These are phyloP conservation scores for Volucella bombylans DNA, from an alignment of 2,888 invertebrate species.

Conservation along the genomic window DNA sequence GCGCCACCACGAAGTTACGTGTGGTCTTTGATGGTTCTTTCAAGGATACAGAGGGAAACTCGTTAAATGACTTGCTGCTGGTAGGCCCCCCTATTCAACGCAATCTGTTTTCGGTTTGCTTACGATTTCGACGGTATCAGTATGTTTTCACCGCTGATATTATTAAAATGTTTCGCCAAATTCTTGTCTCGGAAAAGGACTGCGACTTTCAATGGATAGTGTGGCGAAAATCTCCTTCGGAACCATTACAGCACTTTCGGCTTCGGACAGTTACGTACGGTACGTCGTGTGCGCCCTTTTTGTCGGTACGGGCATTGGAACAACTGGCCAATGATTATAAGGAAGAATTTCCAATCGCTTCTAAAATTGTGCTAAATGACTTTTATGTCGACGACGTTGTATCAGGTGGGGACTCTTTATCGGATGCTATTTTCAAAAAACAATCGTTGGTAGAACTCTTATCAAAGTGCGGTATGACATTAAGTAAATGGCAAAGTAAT, in stretches of 20 bases:
- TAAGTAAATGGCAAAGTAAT: constrained; percentile 13
- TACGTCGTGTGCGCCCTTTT: constrained; percentile 12
- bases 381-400: constrained; percentile 24
- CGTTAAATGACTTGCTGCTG: neutral
- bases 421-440: neutral
- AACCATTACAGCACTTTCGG: neutral
- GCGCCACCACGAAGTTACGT: constrained; percentile 61
- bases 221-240: constrained; percentile 5
- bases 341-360: constrained; percentile 2
- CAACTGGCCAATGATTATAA: constrained; percentile 12
- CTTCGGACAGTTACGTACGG: constrained; percentile 22
- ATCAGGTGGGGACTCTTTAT: neutral
- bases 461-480: neutral
- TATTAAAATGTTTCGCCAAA: constrained; percentile 27
- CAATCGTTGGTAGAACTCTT: neutral
- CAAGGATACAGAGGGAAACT: neutral
- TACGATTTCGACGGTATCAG: constrained; percentile 5
- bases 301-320: constrained; percentile 7
- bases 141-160: constrained; percentile 16
- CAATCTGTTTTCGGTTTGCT: constrained; percentile 14
- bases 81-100: constrained; percentile 32
- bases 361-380: constrained; percentile 9
- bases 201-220: neutral
- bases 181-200: constrained; percentile 2
- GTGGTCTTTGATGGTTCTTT: constrained; percentile 60